phyloP scores from a whole-genome alignment of 2,888 invertebrate species.

The Pristionchus mayeri region DNA sequence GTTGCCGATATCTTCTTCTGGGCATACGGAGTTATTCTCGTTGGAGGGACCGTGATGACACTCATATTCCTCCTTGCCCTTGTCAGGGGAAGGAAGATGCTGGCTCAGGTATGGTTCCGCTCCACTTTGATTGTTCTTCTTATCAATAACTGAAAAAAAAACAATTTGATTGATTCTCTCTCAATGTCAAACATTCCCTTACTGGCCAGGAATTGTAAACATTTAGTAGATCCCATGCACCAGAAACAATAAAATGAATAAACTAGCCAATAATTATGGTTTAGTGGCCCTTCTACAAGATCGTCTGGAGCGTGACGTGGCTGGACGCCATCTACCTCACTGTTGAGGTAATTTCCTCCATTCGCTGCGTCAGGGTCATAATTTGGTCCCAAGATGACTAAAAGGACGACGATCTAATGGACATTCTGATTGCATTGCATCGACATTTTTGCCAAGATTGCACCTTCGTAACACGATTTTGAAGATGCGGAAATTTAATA shows the following conservation, averaged over 20 bases:
- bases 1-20: background rate
- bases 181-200: no score
- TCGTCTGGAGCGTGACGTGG: conserved; percentile 21
- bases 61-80: background rate
- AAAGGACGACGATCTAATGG: background rate
- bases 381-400: background rate
- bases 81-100: background rate
- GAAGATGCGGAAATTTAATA: no score
- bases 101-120: background rate
- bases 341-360: no score
- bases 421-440: no score
- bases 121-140: background rate
- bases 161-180: no score
- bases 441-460: no score
- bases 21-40: background rate
- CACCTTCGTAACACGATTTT: no score
- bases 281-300: conserved; percentile 30
- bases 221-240: no score
- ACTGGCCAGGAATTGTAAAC: no score
- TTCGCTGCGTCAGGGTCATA: background rate
- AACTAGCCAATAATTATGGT: no score
- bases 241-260: no score
- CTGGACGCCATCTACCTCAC: background rate
- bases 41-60: background rate
- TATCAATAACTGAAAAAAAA: background rate